A percentile compares a stretch with the other conserved stretches of the same genome.
phyloP scores from a whole-genome alignment of 2,888 invertebrate species.

The Exephanes ischioxanthus region DNA sequence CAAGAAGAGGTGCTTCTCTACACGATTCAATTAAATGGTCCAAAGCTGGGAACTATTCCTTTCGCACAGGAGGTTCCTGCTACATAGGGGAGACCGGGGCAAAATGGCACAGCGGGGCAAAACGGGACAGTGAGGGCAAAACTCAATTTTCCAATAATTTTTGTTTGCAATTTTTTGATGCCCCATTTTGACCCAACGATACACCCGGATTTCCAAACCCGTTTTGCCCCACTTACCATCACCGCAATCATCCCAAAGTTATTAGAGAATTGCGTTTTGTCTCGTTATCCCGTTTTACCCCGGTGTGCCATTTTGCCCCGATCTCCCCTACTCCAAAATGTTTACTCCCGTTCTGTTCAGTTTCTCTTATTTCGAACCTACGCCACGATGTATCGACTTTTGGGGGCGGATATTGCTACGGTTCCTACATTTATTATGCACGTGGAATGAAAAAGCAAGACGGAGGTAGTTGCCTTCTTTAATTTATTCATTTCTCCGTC shows the following conservation, averaged over 20 bases:
- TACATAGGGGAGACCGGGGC: too few relatives aligned
- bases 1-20: slow-evolving; percentile 2
- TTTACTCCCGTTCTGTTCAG: neutral
- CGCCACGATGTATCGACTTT: slow-evolving; percentile 7
- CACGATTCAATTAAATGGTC: slow-evolving; percentile 29
- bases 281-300: too few relatives aligned
- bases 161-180: too few relatives aligned
- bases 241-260: too few relatives aligned
- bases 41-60: slow-evolving; percentile 4
- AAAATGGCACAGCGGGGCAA: too few relatives aligned
- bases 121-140: too few relatives aligned
- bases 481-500: neutral
- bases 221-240: too few relatives aligned
- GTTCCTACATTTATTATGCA: neutral
- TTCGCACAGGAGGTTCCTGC: neutral
- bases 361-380: neutral
- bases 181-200: too few relatives aligned
- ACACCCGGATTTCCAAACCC: too few relatives aligned
- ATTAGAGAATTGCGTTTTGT: too few relatives aligned
- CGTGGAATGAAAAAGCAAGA: neutral
- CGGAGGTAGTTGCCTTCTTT: neutral
- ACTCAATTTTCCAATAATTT: too few relatives aligned
- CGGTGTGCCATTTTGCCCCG: too few relatives aligned
- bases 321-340: neutral
- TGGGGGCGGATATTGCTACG: slow-evolving; percentile 51